Evolutionary conservation across 2,797 vertebrate species (phyloP), one percentile per base, ranked within the genome.

Genomic region (Falco cherrug): DNA sequence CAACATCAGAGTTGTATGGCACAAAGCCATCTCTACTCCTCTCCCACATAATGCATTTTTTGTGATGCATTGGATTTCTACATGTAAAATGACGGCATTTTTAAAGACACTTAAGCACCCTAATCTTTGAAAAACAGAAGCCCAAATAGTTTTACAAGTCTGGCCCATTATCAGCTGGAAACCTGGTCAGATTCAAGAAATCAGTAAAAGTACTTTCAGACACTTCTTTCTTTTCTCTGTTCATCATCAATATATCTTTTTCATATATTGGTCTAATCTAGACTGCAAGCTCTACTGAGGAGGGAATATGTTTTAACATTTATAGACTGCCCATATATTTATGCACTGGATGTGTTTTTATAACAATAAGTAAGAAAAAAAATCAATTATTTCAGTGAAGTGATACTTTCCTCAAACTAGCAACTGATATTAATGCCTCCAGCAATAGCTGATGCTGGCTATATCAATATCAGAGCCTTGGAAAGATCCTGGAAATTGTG

Each of bases 291-390:
- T 91, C 59, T 82, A 63, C 59, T 84, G 77, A 86, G 47, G 47
- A 88, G 48, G 31, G 54, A 90, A 79, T 84, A 88, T 64, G 35
- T 47, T 91, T 95, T 91, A 79, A 88, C 37, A 70, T 89, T 93
- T 84, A 84, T 41, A 82, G 50, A 84, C 8, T 84, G 20, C 1
- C 60, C 50, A 79, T 57, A 79, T 79, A 77, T 84, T 73, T 82
- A 71, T 53, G 24, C 24, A 71, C 26, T 95, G 74, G 13, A 74
- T 53, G 10, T 33, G 25, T 37, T 95, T 95, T 83, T 83, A 60
- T 51, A 86, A 92, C 28, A 85, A 82, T 63, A 91, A 89, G 26
- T 25, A 59, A 59, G 25, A 6, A 7, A 45, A 83, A 71, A 90
- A 90, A 50, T 82, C 35, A 70, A 90, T 93, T 50, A 63, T 74